Percentiles rank a stretch among this genome's conserved stretches.
Evolutionary conservation across 1,140 invertebrate genomes (phyloP).

Genomic region (Scylla paramamosain): DNA sequence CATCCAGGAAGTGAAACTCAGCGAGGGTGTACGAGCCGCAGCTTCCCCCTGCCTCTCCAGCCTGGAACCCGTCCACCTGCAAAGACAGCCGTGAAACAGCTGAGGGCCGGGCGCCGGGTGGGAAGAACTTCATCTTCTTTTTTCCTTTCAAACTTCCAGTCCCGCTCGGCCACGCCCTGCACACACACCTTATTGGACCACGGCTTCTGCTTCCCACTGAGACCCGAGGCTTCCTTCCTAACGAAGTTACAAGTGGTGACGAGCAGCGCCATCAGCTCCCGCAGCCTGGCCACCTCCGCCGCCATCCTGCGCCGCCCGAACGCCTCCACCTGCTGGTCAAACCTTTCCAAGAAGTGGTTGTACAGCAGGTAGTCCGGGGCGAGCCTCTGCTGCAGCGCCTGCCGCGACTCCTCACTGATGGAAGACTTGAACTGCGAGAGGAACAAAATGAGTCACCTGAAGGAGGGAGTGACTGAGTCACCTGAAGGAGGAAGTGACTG

Average conservation of each 20-base stretch:
- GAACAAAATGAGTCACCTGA: background rate
- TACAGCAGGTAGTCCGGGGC: slow-evolving; percentile 72
- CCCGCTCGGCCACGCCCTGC: no score
- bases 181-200: slow-evolving; percentile 42
- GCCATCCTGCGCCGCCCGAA: slow-evolving; percentile 73
- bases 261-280: slow-evolving; percentile 12
- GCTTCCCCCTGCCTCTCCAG: no score
- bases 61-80: no score
- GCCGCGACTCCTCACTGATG: background rate
- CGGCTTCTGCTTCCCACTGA: background rate
- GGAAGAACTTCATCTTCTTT: no score
- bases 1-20: no score
- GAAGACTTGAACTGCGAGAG: slow-evolving; percentile 40
- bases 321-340: slow-evolving; percentile 62
- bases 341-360: slow-evolving; percentile 63
- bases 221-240: background rate
- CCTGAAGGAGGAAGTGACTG: background rate
- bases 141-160: no score
- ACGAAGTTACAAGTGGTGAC: slow-evolving; percentile 47
- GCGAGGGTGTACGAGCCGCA: no score
- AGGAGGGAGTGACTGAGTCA: background rate
- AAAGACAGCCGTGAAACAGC: no score
- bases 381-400: slow-evolving; percentile 47
- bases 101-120: no score
- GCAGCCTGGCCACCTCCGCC: slow-evolving; percentile 59